Evolutionary conservation across 2,113 vertebrate genomes (phyloP), one percentile per base, ranked within the genome.

Genomic region (Phaethornis superciliosus): DNA sequence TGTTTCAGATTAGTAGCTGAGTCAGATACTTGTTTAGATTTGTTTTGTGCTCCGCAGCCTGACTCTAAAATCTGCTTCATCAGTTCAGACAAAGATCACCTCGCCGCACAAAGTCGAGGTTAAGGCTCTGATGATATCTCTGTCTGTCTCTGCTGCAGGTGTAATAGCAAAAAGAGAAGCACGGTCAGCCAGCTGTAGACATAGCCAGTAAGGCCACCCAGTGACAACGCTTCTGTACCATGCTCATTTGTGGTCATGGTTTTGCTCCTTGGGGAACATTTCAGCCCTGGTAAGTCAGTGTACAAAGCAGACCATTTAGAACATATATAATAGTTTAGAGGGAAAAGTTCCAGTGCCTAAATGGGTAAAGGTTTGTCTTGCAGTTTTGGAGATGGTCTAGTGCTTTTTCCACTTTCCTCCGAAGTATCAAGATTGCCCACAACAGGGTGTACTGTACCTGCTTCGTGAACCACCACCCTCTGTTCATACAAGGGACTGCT

Each of bases 1-100:
- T 92, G 49, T 81, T 95, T 94, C 87, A 96, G 77, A 94, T 94
- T 94, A 93, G 62, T 68, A 78, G 94, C 93, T 95, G 96, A 95
- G 95, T 95, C 94, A 97, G 96, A 91, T 94, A 75, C 30, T 93
- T 91, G 71, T 89, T 93, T 88, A 85, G 82, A 69, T 88, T 76
- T 89, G 54, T 81, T 88, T 67, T 10, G 7, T 79, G 80, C 82
- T 88, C 58, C 42, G 49, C 35, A 54, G 85, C 60, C 8, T 9
- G 80, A 80, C 62, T 69, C 81, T 74, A 70, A 92, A 76, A 51
- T 68, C 51, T 74, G 54, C 55, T 89, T 75, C 62, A 74, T 75
- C 42, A 40, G 52, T 89, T 88, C 46, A 44, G 86, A 40, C 60
- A 67, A 54, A 70, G 62, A 81, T 78, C 83, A 32, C 32, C 47